phyloP scores from a whole-genome alignment of 1,140 invertebrate genomes.

The Drosophila rhopaloa region DNA sequence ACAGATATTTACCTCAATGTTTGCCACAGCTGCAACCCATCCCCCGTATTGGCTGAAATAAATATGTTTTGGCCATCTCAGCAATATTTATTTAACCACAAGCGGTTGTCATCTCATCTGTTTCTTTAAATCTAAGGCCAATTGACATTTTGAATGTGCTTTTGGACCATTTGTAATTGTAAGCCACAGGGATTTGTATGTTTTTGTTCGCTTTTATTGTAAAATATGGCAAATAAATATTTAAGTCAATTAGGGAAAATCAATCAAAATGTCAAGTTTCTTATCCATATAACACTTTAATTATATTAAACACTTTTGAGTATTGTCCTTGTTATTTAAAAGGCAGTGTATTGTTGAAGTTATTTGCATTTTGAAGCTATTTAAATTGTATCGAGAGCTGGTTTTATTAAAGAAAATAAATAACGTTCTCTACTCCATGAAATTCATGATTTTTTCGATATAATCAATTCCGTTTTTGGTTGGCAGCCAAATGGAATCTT shows the following conservation, averaged over 20 bases:
- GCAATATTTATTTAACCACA: conserved; percentile 20
- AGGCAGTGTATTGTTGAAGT: too few relatives aligned
- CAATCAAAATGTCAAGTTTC: conserved; percentile 2
- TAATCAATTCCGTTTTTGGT: neutral
- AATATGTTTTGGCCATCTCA: conserved; percentile 24
- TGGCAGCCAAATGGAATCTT: neutral
- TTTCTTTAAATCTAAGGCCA: conserved; percentile 19
- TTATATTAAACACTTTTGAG: neutral
- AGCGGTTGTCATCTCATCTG: conserved; percentile 20
- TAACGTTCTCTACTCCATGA: neutral
- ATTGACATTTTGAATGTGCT: conserved; percentile 32
- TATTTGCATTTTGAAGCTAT: too few relatives aligned
- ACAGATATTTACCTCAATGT: conserved; percentile 41
- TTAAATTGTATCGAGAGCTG: too few relatives aligned
- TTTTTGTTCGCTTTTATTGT: neutral
- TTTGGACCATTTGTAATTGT: conserved; percentile 28
- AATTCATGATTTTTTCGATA: neutral
- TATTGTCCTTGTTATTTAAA: neutral
- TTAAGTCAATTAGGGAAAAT: conserved; percentile 12
- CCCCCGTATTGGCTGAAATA: conserved; percentile 2
- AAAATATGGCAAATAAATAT: conserved; percentile 7
- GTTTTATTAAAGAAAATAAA: too few relatives aligned
- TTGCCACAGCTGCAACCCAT: conserved; percentile 28
- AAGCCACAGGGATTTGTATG: neutral
- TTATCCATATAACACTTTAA: neutral